Base-by-base conservation (phyloP, 2,888 invertebrate species). In the Piscicola geometra region DNA sequence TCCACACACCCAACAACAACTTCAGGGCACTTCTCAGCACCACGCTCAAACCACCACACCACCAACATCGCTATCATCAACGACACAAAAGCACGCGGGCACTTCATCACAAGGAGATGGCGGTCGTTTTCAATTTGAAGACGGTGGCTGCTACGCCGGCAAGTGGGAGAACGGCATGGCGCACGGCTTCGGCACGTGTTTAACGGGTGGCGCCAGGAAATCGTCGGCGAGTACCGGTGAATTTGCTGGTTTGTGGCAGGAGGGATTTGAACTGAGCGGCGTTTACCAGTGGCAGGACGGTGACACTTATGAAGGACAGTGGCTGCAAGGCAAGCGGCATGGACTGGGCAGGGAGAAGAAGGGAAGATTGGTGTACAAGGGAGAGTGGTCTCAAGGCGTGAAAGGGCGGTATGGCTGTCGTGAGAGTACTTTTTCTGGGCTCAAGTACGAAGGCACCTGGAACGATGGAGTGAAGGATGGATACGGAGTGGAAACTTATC, bases 291-390 rank as follows among this genome's bases (percentile, higher is more conserved):
- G 87, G 87, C 96, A 97, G 86, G 89, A 90, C 89, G 97, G 96
- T 75, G 94, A 94, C 85, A 91, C 93, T 81, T 97, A 91, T 88
- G 94, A 95, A 87, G 99, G 99, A 78, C 97, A 98, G 87, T 99
- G 99, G 99, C 96, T 97, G 87, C 98, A 98, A 86, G 99, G 99
- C 80, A 95, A 97, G 87, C 90, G 98, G 75, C 99, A 99, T 86
- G 99, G 98, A 18, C 88, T 98, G 83, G 99, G 99, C 78, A 93
- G 96, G 84, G 99, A 99, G 87, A 92, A 93, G 79, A 90, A 97
- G 79, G 97, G 97, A 68, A 90, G 96, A 76, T 98, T 97, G 93
- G 89, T 96, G 81, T 99, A 99, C 88, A 90, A 94, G 79, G 97
- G 96, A 79, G 97, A 97, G 88, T 98, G 97, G 96, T 95, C 96